Evolutionary conservation across 2,888 invertebrate genomes (phyloP).

Genomic region (Tetranychus piercei): DNA sequence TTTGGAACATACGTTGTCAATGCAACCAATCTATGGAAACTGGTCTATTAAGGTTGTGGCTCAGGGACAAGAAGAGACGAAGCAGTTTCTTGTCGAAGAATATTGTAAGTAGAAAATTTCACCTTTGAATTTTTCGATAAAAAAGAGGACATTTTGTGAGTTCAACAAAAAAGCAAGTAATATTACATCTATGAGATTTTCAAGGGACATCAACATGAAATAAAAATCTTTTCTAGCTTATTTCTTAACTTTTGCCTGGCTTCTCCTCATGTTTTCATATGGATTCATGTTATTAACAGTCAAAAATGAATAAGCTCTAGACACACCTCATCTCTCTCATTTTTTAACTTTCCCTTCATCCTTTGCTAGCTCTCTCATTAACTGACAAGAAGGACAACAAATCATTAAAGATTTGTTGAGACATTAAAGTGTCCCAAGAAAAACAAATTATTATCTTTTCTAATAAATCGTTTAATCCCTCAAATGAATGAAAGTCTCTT

Average conservation of each 20-base stretch:
- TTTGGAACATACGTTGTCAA: slow-evolving; percentile 66
- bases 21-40: slow-evolving; percentile 75
- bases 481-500: not conserved
- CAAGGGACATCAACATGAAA: not conserved
- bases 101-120: slow-evolving; percentile 42
- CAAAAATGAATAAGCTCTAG: too few relatives aligned
- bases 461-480: not conserved
- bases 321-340: too few relatives aligned
- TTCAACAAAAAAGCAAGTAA: not conserved
- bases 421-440: not conserved
- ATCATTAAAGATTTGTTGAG: slow-evolving; percentile 1
- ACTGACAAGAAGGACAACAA: not conserved
- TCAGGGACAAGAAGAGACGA: slow-evolving; percentile 67
- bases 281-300: not conserved
- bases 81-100: slow-evolving; percentile 71
- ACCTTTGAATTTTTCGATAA: not conserved
- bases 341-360: not conserved
- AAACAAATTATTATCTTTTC: not conserved
- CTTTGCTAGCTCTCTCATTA: not conserved
- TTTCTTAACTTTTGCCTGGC: not conserved
- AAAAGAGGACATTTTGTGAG: not conserved
- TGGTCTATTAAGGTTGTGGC: slow-evolving; percentile 78
- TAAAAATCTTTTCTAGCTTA: not conserved
- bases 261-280: not conserved
- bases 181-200: not conserved